Base-by-base conservation (phyloP, 2,888 invertebrate genomes). In the Ferrisia virgata region DNA sequence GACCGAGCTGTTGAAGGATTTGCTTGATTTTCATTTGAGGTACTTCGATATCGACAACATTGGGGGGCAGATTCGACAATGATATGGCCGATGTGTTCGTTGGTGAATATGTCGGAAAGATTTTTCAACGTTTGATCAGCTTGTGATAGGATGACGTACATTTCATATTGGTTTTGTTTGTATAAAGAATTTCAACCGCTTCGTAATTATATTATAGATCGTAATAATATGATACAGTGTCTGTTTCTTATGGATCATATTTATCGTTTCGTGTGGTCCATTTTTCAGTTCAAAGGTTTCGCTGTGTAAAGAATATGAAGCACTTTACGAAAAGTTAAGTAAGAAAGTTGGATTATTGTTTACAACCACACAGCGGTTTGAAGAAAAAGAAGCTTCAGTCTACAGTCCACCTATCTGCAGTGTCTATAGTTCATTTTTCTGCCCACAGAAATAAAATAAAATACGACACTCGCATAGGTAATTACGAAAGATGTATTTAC, bases 181-280 rank as follows among this genome's bases (percentile, higher is more conserved):
- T 94, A n/a, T n/a, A 95, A 0, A 94, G 94, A 4, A 94, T 89
- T 0, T 92, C 93, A 85, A 94, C 86, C 87, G 94, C 91, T 86
- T 93, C 81, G 81, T 36, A 81, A 0, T 22, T 25, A 25, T 33
- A 22, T 28, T 58, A 13, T 47, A 31, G 33, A 22, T 58, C 22
- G 81, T 36, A 13, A 22, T 33, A 58, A 25, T 81, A 81, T 9
- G 33, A 39, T 2, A 81, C 28, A 22, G n/a, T 53, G 18, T 81
- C 81, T 5, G 58, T 81, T 8, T n/a, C n/a, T 18, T 64, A 18
- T 36, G 81, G 64, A 81, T 58, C 81, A 81, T 81, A 36, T 58
- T 64, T 64, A 81, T 92, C 15, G 22, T 18, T 76, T 33, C 4
- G 11, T 13, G 78, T 15, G 36, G 28, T 13, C 25, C 79, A n/a